Evolutionary conservation across 2,797 vertebrate genomes (phyloP).

Genomic region (Pipistrellus pipistrellus): DNA sequence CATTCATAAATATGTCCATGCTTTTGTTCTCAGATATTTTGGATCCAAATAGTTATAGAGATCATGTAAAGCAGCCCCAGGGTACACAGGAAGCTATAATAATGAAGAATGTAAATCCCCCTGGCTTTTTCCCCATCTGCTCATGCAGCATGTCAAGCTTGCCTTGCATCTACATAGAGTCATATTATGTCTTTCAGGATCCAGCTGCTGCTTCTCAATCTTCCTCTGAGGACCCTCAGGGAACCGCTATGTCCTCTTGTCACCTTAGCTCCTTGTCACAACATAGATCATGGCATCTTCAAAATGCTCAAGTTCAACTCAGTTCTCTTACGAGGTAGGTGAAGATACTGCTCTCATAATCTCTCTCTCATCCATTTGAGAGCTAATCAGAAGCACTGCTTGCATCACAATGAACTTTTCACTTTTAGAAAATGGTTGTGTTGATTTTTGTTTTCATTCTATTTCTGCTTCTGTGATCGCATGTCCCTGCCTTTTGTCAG

Average conservation of each 20-base stretch:
- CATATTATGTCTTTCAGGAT: neutral
- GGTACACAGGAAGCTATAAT: neutral
- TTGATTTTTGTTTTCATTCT: neutral
- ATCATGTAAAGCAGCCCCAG: neutral
- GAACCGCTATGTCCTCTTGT: neutral
- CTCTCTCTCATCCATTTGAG: neutral
- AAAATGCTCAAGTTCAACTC: neutral
- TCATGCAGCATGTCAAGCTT: neutral
- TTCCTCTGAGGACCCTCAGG: neutral
- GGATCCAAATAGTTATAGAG: conserved; percentile 10
- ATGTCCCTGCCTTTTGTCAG: neutral
- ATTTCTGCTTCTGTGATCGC: neutral
- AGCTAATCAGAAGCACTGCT: neutral
- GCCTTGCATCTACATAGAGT: neutral
- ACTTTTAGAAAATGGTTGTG: neutral
- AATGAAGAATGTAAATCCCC: neutral
- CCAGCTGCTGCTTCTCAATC: neutral
- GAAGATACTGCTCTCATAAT: neutral
- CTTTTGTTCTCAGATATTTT: conserved; percentile 43
- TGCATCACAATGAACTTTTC: neutral
- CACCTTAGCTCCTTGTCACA: neutral
- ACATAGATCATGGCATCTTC: neutral
- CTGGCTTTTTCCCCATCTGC: neutral
- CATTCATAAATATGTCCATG: neutral
- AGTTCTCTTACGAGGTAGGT: neutral